These are phyloP conservation scores for Plagiodera versicolora DNA, from an alignment of 2,888 invertebrate species.

Conservation along the genomic window DNA sequence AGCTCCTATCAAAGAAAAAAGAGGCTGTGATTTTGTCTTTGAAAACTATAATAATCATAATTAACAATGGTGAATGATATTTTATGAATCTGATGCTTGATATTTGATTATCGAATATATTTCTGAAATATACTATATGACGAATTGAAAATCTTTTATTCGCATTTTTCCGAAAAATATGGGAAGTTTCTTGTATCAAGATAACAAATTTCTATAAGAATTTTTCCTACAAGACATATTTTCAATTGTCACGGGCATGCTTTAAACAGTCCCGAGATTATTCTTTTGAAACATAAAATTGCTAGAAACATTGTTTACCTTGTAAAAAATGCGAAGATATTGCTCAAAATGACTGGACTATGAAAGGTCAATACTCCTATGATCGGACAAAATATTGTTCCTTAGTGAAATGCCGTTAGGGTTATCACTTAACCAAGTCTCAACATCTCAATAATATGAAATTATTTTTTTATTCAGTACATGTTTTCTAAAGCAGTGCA, in stretches of 20 bases:
- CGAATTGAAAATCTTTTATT: no score
- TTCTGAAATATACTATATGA: no score
- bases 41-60: background rate
- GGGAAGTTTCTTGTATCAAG: no score
- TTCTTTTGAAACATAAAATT: no score
- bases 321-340: background rate
- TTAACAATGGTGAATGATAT: background rate
- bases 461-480: background rate
- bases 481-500: background rate
- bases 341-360: background rate
- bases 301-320: no score
- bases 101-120: background rate
- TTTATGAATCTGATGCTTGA: background rate
- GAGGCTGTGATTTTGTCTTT: constrained; percentile 28
- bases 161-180: no score
- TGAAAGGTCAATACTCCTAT: background rate
- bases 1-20: constrained; percentile 32
- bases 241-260: no score
- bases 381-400: background rate
- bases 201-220: no score
- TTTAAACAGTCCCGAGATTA: no score
- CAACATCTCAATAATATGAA: background rate
- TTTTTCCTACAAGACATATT: no score
- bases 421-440: background rate
- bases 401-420: background rate